Conservation (phyloP, 2,888 invertebrate species). For the Aphodius sticticus region DNA sequence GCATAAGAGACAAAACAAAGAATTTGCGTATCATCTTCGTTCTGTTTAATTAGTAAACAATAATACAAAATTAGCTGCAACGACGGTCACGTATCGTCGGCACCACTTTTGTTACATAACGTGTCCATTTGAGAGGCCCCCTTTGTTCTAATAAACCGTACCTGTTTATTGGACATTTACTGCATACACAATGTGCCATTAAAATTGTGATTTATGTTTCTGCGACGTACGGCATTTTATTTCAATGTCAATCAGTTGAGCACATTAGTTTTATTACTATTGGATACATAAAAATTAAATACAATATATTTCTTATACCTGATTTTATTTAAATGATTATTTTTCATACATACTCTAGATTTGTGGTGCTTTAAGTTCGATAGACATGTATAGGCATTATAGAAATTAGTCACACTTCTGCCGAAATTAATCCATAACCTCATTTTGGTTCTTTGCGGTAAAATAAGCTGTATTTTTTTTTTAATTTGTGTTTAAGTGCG, state of each 20-base stretch:
- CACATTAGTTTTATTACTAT: not conserved
- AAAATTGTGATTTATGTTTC: constrained; percentile 4
- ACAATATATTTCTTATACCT: no score
- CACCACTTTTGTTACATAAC: not conserved
- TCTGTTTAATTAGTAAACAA: not conserved
- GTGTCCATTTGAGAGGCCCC: not conserved
- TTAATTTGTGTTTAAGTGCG: no score
- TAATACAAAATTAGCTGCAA: not conserved
- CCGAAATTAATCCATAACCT: no score
- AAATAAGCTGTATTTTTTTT: no score
- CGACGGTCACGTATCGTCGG: not conserved
- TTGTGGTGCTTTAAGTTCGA: no score
- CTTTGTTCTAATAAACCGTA: not conserved
- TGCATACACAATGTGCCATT: not conserved
- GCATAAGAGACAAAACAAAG: not conserved
- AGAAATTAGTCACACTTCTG: no score
- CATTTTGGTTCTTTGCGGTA: no score
- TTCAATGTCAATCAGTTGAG: not conserved
- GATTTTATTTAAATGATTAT: no score
- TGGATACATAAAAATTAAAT: no score
- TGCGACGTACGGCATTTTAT: not conserved
- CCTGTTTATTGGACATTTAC: not conserved
- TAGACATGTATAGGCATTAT: no score
- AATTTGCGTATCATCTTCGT: constrained; percentile 4
- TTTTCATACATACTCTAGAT: no score